phyloP scores from a whole-genome alignment of 2,113 vertebrate species.

The Gracilinanus agilis region DNA sequence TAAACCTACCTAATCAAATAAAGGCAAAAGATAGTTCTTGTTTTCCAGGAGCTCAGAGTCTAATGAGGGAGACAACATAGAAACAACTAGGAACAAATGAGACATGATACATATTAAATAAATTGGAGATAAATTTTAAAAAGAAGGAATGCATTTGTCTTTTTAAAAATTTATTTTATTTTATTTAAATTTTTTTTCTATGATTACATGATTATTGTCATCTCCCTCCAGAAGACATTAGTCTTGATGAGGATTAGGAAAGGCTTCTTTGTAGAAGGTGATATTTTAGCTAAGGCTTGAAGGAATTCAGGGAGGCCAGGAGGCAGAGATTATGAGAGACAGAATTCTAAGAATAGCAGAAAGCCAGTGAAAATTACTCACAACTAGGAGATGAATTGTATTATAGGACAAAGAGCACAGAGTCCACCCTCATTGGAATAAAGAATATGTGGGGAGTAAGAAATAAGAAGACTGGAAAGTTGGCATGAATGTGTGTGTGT shows the following conservation, averaged over 20 bases:
- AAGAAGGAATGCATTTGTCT: too few relatives aligned
- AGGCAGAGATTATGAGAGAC: neutral
- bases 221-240: neutral
- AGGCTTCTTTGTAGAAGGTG: neutral
- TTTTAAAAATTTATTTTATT: too few relatives aligned
- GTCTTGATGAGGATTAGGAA: neutral
- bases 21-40: neutral
- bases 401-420: neutral
- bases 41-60: neutral
- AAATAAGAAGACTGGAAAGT: neutral
- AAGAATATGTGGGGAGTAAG: neutral
- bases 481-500: too few relatives aligned
- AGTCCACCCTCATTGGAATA: neutral
- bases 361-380: neutral
- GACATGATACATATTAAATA: neutral
- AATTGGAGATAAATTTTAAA: neutral
- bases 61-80: neutral
- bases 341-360: neutral
- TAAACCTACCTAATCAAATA: neutral
- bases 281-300: neutral
- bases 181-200: too few relatives aligned
- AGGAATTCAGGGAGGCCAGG: neutral
- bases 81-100: neutral
- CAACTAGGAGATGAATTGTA: neutral
- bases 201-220: too few relatives aligned